Evolutionary conservation across 37 sponge, comb jelly and placozoan genomes (phyloP).

Genomic region (Ephydatia muelleri): DNA sequence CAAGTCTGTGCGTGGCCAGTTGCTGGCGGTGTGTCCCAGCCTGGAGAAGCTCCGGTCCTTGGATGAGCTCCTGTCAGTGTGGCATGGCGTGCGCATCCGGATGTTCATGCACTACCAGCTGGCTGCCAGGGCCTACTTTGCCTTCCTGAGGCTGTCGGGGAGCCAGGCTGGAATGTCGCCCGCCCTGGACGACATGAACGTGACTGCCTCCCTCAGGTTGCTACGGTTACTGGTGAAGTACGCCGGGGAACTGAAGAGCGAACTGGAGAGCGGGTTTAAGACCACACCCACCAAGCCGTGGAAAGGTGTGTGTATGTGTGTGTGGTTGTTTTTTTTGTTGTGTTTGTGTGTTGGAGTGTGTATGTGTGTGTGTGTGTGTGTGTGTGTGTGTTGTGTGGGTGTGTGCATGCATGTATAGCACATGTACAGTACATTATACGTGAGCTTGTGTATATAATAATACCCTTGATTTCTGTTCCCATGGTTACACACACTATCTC

Average conservation of each 20-base stretch:
- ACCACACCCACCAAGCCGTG: constrained; percentile 89
- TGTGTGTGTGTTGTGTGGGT: background rate
- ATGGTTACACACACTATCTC: background rate
- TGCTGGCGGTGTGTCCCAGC: constrained; percentile 61
- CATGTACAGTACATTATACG: background rate
- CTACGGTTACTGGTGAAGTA: constrained; percentile 88
- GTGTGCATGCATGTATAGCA: background rate
- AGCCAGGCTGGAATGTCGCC: constrained; percentile 43
- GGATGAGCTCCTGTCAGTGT: constrained; percentile 69
- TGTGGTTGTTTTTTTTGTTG: background rate
- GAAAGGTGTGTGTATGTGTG: constrained; percentile 75
- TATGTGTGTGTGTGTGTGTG: background rate
- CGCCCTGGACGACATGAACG: constrained; percentile 89
- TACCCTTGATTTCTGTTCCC: background rate
- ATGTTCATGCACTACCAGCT: constrained; percentile 93
- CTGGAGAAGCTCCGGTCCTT: constrained; percentile 66
- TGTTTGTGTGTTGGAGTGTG: too few relatives aligned
- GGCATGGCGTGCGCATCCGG: constrained; percentile 77
- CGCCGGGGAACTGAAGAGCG: constrained; percentile 79
- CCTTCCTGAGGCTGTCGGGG: constrained; percentile 81
- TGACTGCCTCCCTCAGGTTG: constrained; percentile 85
- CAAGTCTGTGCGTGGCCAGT: constrained; percentile 66
- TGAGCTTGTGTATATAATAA: background rate
- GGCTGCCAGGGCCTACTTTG: constrained; percentile 89
- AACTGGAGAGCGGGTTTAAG: constrained; percentile 77